Percentiles rank a stretch among this genome's conserved stretches.
Evolutionary conservation across 2,797 vertebrate species (phyloP).

Genomic region (Echiichthys vipera): DNA sequence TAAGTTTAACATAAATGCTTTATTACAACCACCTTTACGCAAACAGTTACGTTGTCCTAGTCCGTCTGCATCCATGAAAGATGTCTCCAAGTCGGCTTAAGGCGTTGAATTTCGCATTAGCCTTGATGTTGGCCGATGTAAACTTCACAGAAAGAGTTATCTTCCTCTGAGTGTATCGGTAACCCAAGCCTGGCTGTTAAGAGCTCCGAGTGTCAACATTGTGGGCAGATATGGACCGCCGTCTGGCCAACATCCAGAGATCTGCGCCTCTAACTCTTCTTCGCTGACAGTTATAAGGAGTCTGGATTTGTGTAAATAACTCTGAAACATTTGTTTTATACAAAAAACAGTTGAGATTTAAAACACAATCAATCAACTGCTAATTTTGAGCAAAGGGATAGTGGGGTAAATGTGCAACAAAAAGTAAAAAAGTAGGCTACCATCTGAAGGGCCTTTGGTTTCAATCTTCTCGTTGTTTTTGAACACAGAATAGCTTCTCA

Average conservation of each 20-base stretch:
- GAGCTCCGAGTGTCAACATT: constrained; percentile 84
- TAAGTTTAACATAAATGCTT: constrained; percentile 37
- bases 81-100: constrained; percentile 44
- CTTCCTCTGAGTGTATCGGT: constrained; percentile 71
- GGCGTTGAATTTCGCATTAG: constrained; percentile 75
- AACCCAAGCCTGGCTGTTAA: constrained; percentile 81
- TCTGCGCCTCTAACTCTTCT: constrained; percentile 53
- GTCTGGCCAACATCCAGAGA: constrained; percentile 80
- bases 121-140: constrained; percentile 76
- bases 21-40: constrained; percentile 55
- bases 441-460: constrained; percentile 34
- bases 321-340: constrained; percentile 47
- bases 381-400: constrained; percentile 5
- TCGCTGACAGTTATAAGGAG: constrained; percentile 70
- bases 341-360: constrained; percentile 36
- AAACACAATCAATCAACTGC: constrained; percentile 33
- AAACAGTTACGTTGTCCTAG: constrained; percentile 20
- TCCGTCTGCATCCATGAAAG: constrained; percentile 34
- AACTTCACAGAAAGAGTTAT: constrained; percentile 71
- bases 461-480: constrained; percentile 49
- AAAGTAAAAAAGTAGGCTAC: not conserved
- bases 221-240: constrained; percentile 78
- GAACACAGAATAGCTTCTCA: constrained; percentile 50
- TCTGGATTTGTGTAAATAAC: constrained; percentile 61
- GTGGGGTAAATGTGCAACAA: constrained; percentile 5